These are phyloP conservation scores for Orcinus orca DNA, from an alignment of 2,113 vertebrate genomes.

Conservation along the genomic window DNA sequence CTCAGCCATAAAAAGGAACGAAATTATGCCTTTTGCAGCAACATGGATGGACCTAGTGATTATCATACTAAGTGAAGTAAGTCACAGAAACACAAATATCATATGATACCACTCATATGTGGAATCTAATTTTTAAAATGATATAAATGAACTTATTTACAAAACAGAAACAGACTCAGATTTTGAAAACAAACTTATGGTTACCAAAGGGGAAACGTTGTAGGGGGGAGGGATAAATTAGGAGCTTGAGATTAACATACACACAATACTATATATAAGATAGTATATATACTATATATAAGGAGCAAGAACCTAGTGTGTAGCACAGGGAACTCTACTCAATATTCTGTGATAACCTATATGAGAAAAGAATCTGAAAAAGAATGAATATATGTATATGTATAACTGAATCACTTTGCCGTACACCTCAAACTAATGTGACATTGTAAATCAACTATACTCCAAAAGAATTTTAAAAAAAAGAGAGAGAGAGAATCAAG, in stretches of 20 bases:
- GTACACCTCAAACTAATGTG: not conserved
- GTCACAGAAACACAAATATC: not conserved
- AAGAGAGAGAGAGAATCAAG: not conserved
- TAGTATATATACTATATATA: not conserved
- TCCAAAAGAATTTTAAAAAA: not conserved
- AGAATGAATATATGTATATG: not conserved
- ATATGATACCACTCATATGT: not conserved
- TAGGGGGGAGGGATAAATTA: not conserved
- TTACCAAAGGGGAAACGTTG: not conserved
- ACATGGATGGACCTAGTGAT: not conserved
- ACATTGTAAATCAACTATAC: not conserved
- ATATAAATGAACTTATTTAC: not conserved
- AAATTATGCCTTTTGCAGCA: not conserved
- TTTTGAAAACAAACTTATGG: not conserved
- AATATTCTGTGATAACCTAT: not conserved
- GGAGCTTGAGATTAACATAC: not conserved
- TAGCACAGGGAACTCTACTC: not conserved
- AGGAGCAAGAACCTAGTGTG: not conserved
- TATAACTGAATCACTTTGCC: not conserved
- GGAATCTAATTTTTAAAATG: not conserved
- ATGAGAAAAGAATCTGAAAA: not conserved
- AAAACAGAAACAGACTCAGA: not conserved
- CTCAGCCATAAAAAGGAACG: not conserved
- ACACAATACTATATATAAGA: not conserved
- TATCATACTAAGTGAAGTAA: not conserved